phyloP scores from a whole-genome alignment of 2,888 invertebrate genomes.

The Steinernema hermaphroditum region DNA sequence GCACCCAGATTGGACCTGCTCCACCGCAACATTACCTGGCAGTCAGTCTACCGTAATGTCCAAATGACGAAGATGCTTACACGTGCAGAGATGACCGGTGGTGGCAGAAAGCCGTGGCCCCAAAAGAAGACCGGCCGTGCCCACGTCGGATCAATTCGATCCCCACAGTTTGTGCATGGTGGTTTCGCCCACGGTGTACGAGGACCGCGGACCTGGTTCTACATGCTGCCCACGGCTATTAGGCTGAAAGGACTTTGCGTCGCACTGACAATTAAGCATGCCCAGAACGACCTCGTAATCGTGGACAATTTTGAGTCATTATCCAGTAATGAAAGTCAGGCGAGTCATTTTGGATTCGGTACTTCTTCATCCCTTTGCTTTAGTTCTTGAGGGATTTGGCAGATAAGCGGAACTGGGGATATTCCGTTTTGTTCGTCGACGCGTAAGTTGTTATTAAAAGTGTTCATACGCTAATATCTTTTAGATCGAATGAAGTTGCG shows the following conservation, averaged over 20 bases:
- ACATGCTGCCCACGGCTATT: constrained; percentile 82
- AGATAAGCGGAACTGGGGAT: constrained; percentile 88
- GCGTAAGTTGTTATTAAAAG: constrained; percentile 61
- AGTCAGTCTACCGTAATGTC: constrained; percentile 67
- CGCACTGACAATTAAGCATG: constrained; percentile 81
- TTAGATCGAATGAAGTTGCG: constrained; percentile 39
- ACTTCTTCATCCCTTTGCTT: constrained; percentile 31
- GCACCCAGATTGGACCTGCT: constrained; percentile 61
- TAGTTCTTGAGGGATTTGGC: constrained; percentile 79
- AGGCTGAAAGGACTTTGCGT: constrained; percentile 78
- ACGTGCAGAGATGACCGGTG: constrained; percentile 83
- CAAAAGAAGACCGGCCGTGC: constrained; percentile 90
- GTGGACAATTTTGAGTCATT: constrained; percentile 80
- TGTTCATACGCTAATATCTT: constrained; percentile 66
- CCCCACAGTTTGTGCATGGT: constrained; percentile 75
- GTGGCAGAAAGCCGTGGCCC: constrained; percentile 92
- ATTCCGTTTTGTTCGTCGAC: constrained; percentile 89
- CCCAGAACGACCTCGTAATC: constrained; percentile 88
- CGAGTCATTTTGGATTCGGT: background rate
- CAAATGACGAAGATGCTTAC: constrained; percentile 79
- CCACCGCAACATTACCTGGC: constrained; percentile 74
- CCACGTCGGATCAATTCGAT: constrained; percentile 86
- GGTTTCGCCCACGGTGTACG: constrained; percentile 87
- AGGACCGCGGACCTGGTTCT: constrained; percentile 86
- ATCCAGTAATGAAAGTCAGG: constrained; percentile 47